Evolutionary conservation across 1,140 invertebrate genomes (phyloP), one percentile per base, ranked within the genome.

Genomic region (Varroa destructor): DNA sequence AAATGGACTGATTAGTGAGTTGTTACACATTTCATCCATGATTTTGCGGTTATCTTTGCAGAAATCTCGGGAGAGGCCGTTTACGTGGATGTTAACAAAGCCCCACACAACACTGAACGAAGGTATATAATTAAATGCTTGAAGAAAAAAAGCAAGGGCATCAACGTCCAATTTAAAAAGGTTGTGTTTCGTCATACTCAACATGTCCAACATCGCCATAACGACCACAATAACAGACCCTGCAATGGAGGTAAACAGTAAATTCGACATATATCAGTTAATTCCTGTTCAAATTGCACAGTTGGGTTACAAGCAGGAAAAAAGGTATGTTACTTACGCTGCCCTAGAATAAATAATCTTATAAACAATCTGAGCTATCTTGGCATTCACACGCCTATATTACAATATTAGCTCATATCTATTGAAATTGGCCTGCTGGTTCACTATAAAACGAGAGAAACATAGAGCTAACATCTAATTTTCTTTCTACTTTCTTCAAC

Each of bases 21-120:
- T 40, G 61, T 12, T 12, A 8, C 61, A 67, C 40, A 43, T 36
- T 1, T 67, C 37, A 12, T n/a, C 61, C 10, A 67, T 67, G 40
- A 67, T 67, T 8, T n/a, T 67, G 2, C 46, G n/a, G 10, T 40
- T 67, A 5, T 40, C 46, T 12, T 40, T 10, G 61, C 61, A 67
- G 61, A 67, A 67, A 2, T 40, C 40, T 12, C 46, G 40, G 61
- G 61, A 40, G 12, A 67, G 46, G 37, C 61, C 61, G 40, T 67
- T 67, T 2, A 67, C 61, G 36, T 67, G 61, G 46, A 67, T 67
- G 8, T 67, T 67, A 37, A 67, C 61, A 37, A 67, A 67, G 4
- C 61, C 61, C 61, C 61, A 67, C 1, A 67, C 61, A 37, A 67
- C 61, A 46, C 61, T 40, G 37, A 67, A 67, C 40, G 61, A 40